Percentiles rank a stretch among this genome's conserved stretches.
Evolutionary conservation across 2,888 invertebrate species (phyloP).

Genomic region (Rhamnusium bicolor): DNA sequence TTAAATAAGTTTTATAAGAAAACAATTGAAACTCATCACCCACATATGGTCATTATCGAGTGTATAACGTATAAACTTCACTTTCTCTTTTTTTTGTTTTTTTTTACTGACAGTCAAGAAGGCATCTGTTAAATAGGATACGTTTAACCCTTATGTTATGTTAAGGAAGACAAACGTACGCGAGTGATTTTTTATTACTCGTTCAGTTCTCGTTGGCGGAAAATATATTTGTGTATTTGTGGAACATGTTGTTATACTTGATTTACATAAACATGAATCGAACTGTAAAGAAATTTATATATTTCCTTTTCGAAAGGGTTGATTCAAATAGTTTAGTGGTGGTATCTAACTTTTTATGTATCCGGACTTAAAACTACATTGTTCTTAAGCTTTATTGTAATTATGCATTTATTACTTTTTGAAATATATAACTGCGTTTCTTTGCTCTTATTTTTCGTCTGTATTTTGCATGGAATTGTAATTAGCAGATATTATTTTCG

Average conservation of each 20-base stretch:
- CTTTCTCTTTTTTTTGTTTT: conserved; percentile 59
- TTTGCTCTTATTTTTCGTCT: conserved; percentile 35
- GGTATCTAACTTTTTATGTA: conserved; percentile 45
- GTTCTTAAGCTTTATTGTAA: conserved; percentile 31
- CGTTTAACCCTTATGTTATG: conserved; percentile 51
- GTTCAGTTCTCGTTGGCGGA: conserved; percentile 30
- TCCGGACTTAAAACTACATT: conserved; percentile 36
- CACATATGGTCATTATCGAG: conserved; percentile 59
- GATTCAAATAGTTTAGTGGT: conserved; percentile 47
- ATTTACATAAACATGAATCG: conserved; percentile 53
- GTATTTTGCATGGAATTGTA: conserved; percentile 38
- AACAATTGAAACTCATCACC: conserved; percentile 64
- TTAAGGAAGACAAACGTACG: conserved; percentile 48
- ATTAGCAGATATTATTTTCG: conserved; percentile 45
- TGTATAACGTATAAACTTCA: conserved; percentile 47
- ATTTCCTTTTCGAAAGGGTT: conserved; percentile 52
- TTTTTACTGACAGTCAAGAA: conserved; percentile 48
- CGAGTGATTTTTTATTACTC: conserved; percentile 47
- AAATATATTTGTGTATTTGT: conserved; percentile 50
- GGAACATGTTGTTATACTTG: conserved; percentile 48
- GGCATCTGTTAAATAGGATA: conserved; percentile 52
- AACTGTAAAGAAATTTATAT: conserved; percentile 53
- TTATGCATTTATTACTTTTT: conserved; percentile 21
- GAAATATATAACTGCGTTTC: conserved; percentile 26
- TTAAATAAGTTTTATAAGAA: conserved; percentile 62